These are phyloP conservation scores for Macaria notata DNA, from an alignment of 2,888 invertebrate genomes.

Conservation along the genomic window DNA sequence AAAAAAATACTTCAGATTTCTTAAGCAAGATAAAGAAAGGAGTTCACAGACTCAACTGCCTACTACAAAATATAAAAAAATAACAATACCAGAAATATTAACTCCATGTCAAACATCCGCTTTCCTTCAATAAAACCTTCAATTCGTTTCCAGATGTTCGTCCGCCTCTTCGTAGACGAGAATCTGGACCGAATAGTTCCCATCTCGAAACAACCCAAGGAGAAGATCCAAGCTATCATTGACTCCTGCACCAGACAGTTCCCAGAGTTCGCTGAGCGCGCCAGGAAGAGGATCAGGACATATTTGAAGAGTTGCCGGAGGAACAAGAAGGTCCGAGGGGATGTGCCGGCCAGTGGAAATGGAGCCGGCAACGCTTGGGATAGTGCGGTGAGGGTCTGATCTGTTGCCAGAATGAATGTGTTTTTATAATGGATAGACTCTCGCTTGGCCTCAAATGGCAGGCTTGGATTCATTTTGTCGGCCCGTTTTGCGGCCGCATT, in stretches of 20 bases:
- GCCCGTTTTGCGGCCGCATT: too few species aligned
- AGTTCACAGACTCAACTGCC: too few species aligned
- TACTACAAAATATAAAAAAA: too few species aligned
- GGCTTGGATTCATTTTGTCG: too few species aligned
- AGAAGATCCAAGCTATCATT: slow-evolving; percentile 98
- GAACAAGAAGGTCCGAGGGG: slow-evolving; percentile 95
- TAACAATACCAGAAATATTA: too few species aligned
- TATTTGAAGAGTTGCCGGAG: slow-evolving; percentile 97
- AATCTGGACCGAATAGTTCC: slow-evolving; percentile 98
- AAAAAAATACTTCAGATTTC: too few species aligned
- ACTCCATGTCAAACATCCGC: too few species aligned
- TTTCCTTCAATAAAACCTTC: too few species aligned
- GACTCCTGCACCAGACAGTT: slow-evolving; percentile 98
- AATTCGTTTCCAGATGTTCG: slow-evolving; percentile 91
- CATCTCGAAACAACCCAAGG: slow-evolving; percentile 98
- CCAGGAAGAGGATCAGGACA: slow-evolving; percentile 96
- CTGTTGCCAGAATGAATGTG: slow-evolving; percentile 37
- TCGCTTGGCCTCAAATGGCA: too few species aligned
- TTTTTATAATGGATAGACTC: too few species aligned
- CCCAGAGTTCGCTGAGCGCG: slow-evolving; percentile 97
- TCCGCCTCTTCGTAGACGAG: slow-evolving; percentile 97
- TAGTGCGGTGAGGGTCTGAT: slow-evolving; percentile 88
- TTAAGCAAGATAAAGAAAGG: too few species aligned
- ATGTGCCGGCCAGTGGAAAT: slow-evolving; percentile 69
- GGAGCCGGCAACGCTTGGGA: slow-evolving; percentile 88